Base-by-base conservation (phyloP, 2,797 vertebrate species). In the Rhinogobio ventralis region DNA sequence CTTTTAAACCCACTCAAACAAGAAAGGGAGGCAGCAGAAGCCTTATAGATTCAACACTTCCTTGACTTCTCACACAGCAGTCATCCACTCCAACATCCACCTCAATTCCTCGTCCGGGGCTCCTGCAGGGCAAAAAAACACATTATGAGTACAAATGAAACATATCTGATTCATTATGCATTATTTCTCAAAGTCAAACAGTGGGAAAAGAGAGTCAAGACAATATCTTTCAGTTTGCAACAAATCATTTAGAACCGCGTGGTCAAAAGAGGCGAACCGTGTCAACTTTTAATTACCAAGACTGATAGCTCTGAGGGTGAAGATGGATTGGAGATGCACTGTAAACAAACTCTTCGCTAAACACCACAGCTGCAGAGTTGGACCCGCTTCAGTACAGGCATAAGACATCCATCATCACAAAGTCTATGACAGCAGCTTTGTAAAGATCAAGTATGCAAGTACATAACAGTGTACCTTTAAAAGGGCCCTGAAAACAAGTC, bases 231-330 rank as follows among this genome's bases (percentile, higher is more conserved):
- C 51, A 4, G 89, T 57, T 53, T 3, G 36, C 87, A 85, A 94
- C 92, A 93, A 93, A 93, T 94, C 80, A 93, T 92, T 92, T 87
- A 85, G 92, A 92, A 91, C 91, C 89, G 90, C 88, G 69, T 89
- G 92, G 92, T 93, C 92, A 87, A 89, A 87, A 83, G 83, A 92
- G 91, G 92, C 92, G 92, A 95, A 91, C 87, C 88, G 90, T 92
- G 91, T 92, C 91, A 87, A 92, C 91, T 92, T 93, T 95, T 95
- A 94, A 94, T 95, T 95, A 93, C 90, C 84, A 90, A 90, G 89
- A 89, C 88, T 89, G 91, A 94, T 90, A 90, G 91, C 85, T 77
- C 81, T 80, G 88, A 89, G 91, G 88, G 86, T 86, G 76, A 45
- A 72, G 87, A 89, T 89, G 77, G 82, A 92, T 93, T 92, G 92